A percentile compares a stretch with the other conserved stretches of the same genome.
Conservation (phyloP, 2,888 invertebrate genomes). For the Micropterix aruncella region DNA sequence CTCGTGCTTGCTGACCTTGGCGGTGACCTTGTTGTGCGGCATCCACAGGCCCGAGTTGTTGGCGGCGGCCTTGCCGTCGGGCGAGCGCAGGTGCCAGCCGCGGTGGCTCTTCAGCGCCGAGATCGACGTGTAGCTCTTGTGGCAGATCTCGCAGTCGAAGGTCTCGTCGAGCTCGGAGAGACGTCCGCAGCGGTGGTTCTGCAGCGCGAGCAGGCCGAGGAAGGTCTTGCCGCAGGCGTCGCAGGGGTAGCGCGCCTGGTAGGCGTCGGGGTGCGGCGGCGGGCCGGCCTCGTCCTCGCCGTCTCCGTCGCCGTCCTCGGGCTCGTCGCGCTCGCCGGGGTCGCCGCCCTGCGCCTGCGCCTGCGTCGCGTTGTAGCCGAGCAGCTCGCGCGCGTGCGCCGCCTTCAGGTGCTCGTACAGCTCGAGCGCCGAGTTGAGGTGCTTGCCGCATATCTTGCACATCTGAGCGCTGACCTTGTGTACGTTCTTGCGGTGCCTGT, state of each 20-base stretch:
- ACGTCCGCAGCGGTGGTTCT: constrained; percentile 39
- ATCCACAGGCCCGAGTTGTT: constrained; percentile 38
- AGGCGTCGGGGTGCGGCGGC: constrained; percentile 23
- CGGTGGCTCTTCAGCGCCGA: constrained; percentile 51
- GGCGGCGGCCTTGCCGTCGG: constrained; percentile 37
- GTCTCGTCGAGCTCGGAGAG: constrained; percentile 26
- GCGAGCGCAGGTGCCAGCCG: constrained; percentile 50
- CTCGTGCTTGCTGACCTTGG: constrained; percentile 36
- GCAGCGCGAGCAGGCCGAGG: constrained; percentile 34
- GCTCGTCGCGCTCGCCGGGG: constrained; percentile 20
- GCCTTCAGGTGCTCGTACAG: constrained; percentile 47
- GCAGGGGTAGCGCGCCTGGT: constrained; percentile 38
- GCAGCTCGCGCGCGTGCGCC: constrained; percentile 38
- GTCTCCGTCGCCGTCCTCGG: constrained; percentile 23
- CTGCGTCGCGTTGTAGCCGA: constrained; percentile 33
- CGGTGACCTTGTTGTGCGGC: constrained; percentile 38
- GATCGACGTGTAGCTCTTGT: constrained; percentile 49
- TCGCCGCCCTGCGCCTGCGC: constrained; percentile 26
- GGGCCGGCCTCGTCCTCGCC: constrained; percentile 23
- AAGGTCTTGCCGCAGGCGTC: constrained; percentile 40
- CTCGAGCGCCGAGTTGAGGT: constrained; percentile 45
- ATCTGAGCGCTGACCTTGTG: constrained; percentile 38
- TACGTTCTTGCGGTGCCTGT: constrained; percentile 41
- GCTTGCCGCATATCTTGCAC: constrained; percentile 50
- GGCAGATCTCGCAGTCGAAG: constrained; percentile 49